These are phyloP conservation scores for Montipora cactus DNA, from an alignment of 64 coral and sea anemone genomes.

Conservation along the genomic window DNA sequence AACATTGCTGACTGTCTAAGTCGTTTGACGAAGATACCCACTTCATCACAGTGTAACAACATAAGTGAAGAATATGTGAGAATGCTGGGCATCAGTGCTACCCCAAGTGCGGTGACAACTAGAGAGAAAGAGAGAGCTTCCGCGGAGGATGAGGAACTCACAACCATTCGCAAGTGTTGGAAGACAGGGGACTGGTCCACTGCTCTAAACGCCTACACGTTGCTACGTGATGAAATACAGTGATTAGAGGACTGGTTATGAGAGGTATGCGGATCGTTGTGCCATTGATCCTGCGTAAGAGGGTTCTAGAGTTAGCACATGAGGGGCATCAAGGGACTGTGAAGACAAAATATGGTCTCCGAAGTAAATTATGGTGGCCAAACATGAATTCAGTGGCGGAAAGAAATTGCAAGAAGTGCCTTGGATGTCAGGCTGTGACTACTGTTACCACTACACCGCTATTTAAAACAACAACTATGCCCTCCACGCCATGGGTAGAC, in stretches of 20 bases:
- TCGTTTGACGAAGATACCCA: no score
- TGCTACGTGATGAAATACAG: conserved; percentile 21
- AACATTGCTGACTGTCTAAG: no score
- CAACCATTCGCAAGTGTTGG: background rate
- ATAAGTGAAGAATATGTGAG: conserved; percentile 51
- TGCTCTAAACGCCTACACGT: conserved; percentile 6
- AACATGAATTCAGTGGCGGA: conserved; percentile 22
- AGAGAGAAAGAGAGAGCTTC: conserved; percentile 40
- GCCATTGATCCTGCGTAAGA: conserved; percentile 1
- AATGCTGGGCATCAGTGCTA: conserved; percentile 38
- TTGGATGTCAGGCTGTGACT: conserved; percentile 19
- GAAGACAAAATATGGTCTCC: conserved; percentile 29
- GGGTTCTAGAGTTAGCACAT: conserved; percentile 12
- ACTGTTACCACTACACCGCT: background rate
- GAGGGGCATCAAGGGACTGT: conserved; percentile 35
- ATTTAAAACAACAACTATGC: conserved; percentile 33
- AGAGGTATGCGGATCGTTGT: conserved; percentile 27
- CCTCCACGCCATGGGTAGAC: conserved; percentile 23
- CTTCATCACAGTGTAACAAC: background rate
- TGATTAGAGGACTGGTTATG: conserved; percentile 16
- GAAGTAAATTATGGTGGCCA: conserved; percentile 58
- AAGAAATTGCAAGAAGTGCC: background rate
- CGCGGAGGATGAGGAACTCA: conserved; percentile 36
- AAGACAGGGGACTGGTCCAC: conserved; percentile 3
- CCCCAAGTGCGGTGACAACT: conserved; percentile 45